Percentiles rank a stretch among this genome's conserved stretches.
Evolutionary conservation across 2,113 vertebrate genomes (phyloP).

Genomic region (Spheniscus mendiculus): DNA sequence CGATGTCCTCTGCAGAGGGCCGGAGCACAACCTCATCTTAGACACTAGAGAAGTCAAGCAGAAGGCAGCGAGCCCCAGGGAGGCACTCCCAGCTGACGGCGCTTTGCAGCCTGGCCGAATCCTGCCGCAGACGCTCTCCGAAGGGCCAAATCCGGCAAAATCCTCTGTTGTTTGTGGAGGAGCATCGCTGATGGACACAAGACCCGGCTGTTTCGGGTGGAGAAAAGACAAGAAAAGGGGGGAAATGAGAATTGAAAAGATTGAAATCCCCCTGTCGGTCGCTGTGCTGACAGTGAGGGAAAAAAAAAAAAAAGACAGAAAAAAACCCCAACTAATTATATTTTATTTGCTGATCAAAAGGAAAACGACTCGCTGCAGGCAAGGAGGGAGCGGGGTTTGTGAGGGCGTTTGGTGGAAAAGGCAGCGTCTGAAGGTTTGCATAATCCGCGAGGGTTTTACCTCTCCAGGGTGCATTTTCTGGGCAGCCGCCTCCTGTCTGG

Average conservation of each 20-base stretch:
- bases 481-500: background rate
- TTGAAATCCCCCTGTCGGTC: background rate
- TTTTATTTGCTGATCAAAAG: slow-evolving; percentile 33
- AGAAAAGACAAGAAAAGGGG: background rate
- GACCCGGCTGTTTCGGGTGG: background rate
- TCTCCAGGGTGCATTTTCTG: slow-evolving; percentile 8
- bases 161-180: too few relatives aligned
- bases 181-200: rapidly evolving
- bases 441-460: background rate
- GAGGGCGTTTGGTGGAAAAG: background rate
- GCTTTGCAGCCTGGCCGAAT: background rate
- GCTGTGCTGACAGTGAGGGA: background rate
- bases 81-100: background rate
- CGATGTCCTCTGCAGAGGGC: background rate
- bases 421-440: background rate
- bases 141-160: background rate
- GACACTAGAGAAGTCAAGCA: background rate
- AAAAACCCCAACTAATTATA: background rate
- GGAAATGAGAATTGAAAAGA: background rate
- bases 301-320: background rate
- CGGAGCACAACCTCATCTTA: background rate
- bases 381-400: background rate
- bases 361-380: slow-evolving; percentile 10
- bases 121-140: rapidly evolving
- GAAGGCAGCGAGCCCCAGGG: background rate